Percentiles rank a stretch among this genome's conserved stretches.
phyloP scores from a whole-genome alignment of 2,888 invertebrate genomes.

The Drosophila nigricruria region DNA sequence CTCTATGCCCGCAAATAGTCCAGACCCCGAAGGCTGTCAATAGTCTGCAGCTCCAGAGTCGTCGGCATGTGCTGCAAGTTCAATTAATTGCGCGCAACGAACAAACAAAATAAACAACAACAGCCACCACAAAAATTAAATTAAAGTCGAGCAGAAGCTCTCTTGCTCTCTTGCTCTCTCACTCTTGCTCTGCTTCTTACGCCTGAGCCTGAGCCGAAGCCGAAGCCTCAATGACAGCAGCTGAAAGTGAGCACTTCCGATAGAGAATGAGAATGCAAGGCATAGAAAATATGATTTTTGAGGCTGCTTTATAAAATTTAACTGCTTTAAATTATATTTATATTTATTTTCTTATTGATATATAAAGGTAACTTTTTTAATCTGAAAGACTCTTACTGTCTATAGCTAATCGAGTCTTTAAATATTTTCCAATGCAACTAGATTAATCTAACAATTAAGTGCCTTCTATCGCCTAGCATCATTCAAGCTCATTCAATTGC shows the following conservation, averaged over 20 bases:
- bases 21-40: conserved; percentile 72
- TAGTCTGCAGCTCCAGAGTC: conserved; percentile 57
- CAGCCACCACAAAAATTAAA: conserved; percentile 83
- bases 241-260: conserved; percentile 15
- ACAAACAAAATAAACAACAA: conserved; percentile 71
- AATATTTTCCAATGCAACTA: background rate
- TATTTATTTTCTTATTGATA: background rate
- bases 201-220: background rate
- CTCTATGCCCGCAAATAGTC: conserved; percentile 16
- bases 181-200: conserved; percentile 1
- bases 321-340: background rate
- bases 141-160: conserved; percentile 77
- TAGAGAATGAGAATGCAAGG: too few species aligned
- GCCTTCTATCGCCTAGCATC: conserved; percentile 10
- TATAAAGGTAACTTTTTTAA: background rate
- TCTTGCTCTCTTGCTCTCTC: background rate
- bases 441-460: conserved; percentile 7
- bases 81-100: conserved; percentile 83
- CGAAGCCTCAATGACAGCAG: conserved; percentile 31
- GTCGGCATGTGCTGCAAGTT: conserved; percentile 76
- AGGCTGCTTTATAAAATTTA: background rate
- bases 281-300: background rate
- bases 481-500: conserved; percentile 7
- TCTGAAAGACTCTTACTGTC: background rate
- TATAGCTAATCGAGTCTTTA: too few species aligned